Evolutionary conservation across 2,797 vertebrate species (phyloP).

Genomic region (Okamejei kenojei): DNA sequence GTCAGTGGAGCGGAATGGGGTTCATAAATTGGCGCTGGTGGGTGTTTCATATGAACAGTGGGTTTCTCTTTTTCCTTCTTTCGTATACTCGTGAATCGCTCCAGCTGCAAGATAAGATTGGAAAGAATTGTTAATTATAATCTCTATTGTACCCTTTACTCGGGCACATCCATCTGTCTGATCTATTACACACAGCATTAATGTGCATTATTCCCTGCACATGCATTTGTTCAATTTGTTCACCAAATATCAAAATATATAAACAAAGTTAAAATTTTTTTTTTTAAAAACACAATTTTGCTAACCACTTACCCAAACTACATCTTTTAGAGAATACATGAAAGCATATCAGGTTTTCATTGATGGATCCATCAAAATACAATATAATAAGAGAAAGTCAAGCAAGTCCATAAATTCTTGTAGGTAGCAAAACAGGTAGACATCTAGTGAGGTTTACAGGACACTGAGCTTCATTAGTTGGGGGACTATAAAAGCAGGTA

Average conservation of each 20-base stretch:
- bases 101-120: constrained; percentile 61
- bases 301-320: background rate
- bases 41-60: constrained; percentile 61
- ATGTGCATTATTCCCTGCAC: background rate
- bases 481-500: no score
- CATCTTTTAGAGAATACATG: background rate
- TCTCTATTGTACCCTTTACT: background rate
- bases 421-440: no score
- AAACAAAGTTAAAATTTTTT: background rate
- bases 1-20: constrained; percentile 57
- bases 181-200: background rate
- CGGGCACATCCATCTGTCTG: background rate
- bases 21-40: constrained; percentile 67
- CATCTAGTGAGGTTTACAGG: no score
- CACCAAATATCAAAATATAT: background rate
- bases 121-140: background rate
- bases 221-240: no score
- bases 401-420: no score
- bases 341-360: background rate
- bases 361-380: background rate
- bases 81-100: constrained; percentile 86
- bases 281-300: background rate
- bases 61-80: constrained; percentile 85
- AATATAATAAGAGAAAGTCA: no score
- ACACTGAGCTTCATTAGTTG: no score